Base-by-base conservation (phyloP, 2,113 vertebrate species). In the Anolis carolinensis region DNA sequence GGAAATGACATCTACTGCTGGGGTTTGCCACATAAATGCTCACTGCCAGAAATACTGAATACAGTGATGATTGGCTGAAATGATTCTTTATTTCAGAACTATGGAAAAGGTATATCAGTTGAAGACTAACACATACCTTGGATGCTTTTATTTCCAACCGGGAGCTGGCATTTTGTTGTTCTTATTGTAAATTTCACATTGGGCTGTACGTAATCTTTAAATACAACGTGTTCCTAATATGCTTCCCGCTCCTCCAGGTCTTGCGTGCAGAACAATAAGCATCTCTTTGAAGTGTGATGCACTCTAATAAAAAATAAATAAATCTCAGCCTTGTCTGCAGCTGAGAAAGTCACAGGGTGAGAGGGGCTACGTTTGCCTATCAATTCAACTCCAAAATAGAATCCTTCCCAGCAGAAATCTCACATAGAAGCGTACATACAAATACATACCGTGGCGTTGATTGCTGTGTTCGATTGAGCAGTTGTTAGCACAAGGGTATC, bases 261-360 rank as follows among this genome's bases (percentile, higher is more conserved):
- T 88, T 89, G 86, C 89, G 91, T 93, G 89, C 88, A 90, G 90
- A 94, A 87, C 2, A 0, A 80, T 83, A 89, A 93, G 88, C 87
- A 88, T 75, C 86, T 92, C 93, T 95, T 93, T 93, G 94, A 95
- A 93, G 92, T 89, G 85, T 73, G 92, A 81, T 78, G 79, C 87
- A 93, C 89, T 92, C 93, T 87, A 92, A 83, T 89, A 87, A 93
- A 91, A 93, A 90, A 9, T n/a, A 91, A 59, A 79, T 21, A 39
- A 39, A 79, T 63, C 91, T 95, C 63, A 92, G 1, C 83, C 91
- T 90, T 92, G 81, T 92, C 91, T 92, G 91, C 36, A 48, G 36
- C 80, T 81, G 82, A 85, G 77, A 91, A 81, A 92, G 83, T 91
- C 88, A 88, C 20, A 79, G 84, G 16, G 36, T 89, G 92, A 93